Evolutionary conservation across 2,888 invertebrate genomes (phyloP).

Genomic region (Charanyca ferruginea): DNA sequence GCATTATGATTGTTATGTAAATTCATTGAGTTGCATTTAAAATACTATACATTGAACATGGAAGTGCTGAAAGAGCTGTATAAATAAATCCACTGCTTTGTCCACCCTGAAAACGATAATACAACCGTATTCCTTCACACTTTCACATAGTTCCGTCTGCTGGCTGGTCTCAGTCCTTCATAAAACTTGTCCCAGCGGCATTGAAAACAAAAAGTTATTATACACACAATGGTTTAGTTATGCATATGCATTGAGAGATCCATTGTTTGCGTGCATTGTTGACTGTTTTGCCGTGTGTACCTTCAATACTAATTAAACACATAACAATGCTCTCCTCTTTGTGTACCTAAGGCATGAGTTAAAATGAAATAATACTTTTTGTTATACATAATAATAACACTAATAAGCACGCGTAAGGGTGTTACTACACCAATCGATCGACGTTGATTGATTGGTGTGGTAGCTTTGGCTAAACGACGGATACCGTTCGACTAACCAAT

Average conservation of each 20-base stretch:
- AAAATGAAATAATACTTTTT: not conserved
- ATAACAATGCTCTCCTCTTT: not conserved
- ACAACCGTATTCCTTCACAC: not conserved
- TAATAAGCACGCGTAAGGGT: slow-evolving; percentile 1
- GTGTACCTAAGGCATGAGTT: not conserved
- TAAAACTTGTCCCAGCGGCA: slow-evolving; percentile 13
- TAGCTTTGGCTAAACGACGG: too few species aligned
- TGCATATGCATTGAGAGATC: slow-evolving; percentile 18
- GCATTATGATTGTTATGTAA: slow-evolving; percentile 36
- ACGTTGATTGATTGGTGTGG: too few species aligned
- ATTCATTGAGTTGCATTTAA: slow-evolving; percentile 24
- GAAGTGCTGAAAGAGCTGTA: not conserved
- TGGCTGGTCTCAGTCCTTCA: slow-evolving; percentile 16
- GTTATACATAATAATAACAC: not conserved
- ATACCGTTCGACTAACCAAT: too few species aligned
- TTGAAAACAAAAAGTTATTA: slow-evolving; percentile 36
- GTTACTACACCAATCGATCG: too few species aligned
- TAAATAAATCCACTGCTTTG: not conserved
- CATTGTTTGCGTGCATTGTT: slow-evolving; percentile 27
- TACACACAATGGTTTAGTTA: slow-evolving; percentile 33
- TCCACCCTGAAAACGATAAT: not conserved
- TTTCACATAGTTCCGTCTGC: not conserved
- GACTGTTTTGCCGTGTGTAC: slow-evolving; percentile 34
- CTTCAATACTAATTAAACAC: not conserved
- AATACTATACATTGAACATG: too few species aligned